phyloP scores from a whole-genome alignment of 1,140 invertebrate genomes.

The Brachionus koreanus region DNA sequence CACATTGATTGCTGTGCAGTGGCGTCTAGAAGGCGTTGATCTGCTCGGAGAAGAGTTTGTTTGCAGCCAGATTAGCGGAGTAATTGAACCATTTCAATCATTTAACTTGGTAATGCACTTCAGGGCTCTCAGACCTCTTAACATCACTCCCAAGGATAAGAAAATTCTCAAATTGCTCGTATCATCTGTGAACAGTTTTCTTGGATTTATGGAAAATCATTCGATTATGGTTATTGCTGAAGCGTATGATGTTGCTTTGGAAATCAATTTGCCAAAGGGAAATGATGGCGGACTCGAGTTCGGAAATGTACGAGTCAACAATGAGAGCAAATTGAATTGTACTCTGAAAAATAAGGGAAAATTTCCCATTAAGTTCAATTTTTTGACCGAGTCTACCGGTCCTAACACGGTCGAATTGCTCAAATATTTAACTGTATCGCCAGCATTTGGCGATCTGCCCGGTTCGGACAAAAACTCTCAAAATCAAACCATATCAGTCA shows the following conservation, averaged over 20 bases:
- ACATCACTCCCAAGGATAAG: constrained; percentile 50
- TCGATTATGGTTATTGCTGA: constrained; percentile 51
- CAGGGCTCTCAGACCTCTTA: constrained; percentile 54
- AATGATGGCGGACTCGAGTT: constrained; percentile 58
- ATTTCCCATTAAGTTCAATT: constrained; percentile 56
- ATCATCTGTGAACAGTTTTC: constrained; percentile 29
- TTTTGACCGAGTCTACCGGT: neutral
- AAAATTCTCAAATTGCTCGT: constrained; percentile 49
- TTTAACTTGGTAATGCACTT: constrained; percentile 56
- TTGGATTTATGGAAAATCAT: constrained; percentile 45
- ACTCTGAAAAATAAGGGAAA: constrained; percentile 60
- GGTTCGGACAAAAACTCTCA: constrained; percentile 32
- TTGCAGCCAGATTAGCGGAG: constrained; percentile 53
- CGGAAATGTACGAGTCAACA: constrained; percentile 54
- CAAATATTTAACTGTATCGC: constrained; percentile 36
- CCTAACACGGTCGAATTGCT: neutral
- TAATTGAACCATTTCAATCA: constrained; percentile 54
- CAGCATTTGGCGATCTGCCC: neutral
- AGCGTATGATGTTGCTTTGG: constrained; percentile 59
- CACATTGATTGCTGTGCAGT: constrained; percentile 57
- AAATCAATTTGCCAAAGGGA: constrained; percentile 60
- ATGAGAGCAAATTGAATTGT: constrained; percentile 56
- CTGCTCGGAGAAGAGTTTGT: constrained; percentile 59
- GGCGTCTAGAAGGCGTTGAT: constrained; percentile 57
- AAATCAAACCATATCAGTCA: neutral